These are phyloP conservation scores for Cyanoderma ruficeps DNA, from an alignment of 2,113 vertebrate species.

Conservation along the genomic window DNA sequence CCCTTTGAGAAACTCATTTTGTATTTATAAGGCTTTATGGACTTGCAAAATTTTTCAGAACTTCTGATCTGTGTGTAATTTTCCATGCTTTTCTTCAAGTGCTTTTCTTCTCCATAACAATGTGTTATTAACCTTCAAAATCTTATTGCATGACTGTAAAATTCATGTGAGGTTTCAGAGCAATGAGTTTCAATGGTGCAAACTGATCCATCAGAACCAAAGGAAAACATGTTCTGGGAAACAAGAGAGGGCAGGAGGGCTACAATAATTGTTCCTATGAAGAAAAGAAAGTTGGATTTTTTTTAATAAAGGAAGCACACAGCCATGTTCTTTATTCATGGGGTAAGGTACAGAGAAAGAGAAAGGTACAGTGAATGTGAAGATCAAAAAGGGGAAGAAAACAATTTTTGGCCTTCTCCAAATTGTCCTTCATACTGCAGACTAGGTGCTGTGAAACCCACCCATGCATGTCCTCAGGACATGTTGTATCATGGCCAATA, in stretches of 20 bases:
- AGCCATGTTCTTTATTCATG: not conserved
- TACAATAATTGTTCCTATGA: not conserved
- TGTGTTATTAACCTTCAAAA: constrained; percentile 28
- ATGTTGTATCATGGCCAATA: not conserved
- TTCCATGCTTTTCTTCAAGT: not conserved
- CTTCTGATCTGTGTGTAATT: not conserved
- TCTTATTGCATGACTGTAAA: not conserved
- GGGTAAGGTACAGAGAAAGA: not conserved
- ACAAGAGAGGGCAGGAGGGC: not conserved
- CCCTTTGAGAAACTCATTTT: constrained; percentile 1
- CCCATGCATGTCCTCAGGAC: not conserved
- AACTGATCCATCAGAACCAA: not conserved
- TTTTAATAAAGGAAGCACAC: not conserved
- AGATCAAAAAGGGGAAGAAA: not conserved
- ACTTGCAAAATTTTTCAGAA: constrained; percentile 31
- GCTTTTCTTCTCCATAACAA: constrained; percentile 36
- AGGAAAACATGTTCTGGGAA: not conserved
- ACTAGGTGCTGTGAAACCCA: not conserved
- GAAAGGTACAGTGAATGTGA: not conserved
- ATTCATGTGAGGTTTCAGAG: not conserved
- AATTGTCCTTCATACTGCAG: not conserved
- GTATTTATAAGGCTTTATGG: constrained; percentile 37
- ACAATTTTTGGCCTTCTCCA: not conserved
- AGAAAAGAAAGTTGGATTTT: not conserved
- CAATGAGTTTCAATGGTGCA: not conserved